Base-by-base conservation (phyloP, 2,113 vertebrate species). In the Tor tambroides region DNA sequence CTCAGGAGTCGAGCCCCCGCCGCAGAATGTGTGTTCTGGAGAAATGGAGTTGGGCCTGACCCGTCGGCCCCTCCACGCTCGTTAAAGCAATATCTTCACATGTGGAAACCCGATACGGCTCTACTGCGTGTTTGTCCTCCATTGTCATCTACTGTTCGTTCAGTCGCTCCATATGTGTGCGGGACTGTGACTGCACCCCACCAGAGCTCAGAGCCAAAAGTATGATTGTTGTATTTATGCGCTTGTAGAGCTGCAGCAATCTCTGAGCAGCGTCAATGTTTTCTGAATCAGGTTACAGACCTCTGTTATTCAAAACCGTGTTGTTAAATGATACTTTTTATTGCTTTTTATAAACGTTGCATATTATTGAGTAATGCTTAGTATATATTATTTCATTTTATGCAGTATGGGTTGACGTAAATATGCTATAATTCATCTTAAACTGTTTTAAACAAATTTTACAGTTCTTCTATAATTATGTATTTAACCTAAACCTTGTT, bases 31-130 rank as follows among this genome's bases (percentile, higher is more conserved):
- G 51, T 35, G 78, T 80, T 63, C 32, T 80, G 78, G 78, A 80
- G 78, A 43, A 80, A 80, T 61, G 56, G 63, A 86, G 77, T 59
- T 51, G 69, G 59, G 78, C 61, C 67, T 87, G 23, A 87, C 56
- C 85, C 79, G 67, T 35, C 69, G 54, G 67, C 46, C 51, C 54
- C 46, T 83, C 41, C 51, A 49, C 69, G 59, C 79, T 81, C 26
- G 54, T 87, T 87, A 76, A 43, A 76, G 32, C 35, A 46, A 38
- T 76, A 43, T 65, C 21, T 75, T 61, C 49, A 59, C 63, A 79
- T 56, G 63, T 59, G 77, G 63, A 83, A 83, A 83, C 65, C 56
- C 7, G 86, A 83, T 75, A 63, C 0, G 38, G 2, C 54, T 74
- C 78, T 65, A 32, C 79, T 19, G 69, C 41, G 28, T 38, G 71